phyloP scores from a whole-genome alignment of 2,797 vertebrate genomes.

The Antrozous pallidus region DNA sequence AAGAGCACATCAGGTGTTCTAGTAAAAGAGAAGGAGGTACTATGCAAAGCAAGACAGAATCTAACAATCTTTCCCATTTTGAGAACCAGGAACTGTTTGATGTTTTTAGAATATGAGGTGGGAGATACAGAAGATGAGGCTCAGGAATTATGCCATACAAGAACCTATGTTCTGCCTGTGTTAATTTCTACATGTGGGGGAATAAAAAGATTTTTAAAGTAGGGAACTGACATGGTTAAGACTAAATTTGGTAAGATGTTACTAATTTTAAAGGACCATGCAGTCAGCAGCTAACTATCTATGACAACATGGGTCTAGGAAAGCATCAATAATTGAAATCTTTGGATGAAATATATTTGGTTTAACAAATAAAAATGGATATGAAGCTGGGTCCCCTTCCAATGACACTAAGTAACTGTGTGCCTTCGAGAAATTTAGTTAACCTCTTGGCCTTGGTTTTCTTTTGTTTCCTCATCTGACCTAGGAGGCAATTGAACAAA shows the following conservation, averaged over 20 bases:
- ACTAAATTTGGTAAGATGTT: not conserved
- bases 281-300: not conserved
- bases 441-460: not conserved
- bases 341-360: slow-evolving; percentile 19
- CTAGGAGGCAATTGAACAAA: not conserved
- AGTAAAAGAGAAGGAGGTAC: not conserved
- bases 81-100: not conserved
- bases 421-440: not conserved
- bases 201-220: not conserved
- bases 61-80: not conserved
- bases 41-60: not conserved
- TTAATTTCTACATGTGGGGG: not conserved
- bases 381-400: not conserved
- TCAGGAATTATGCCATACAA: not conserved
- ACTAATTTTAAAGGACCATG: not conserved
- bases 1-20: not conserved
- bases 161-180: not conserved
- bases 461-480: not conserved
- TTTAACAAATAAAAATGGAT: not conserved
- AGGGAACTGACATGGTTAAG: not conserved
- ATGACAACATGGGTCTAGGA: not conserved
- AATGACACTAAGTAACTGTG: not conserved
- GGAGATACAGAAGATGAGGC: not conserved
- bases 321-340: not conserved
- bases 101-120: not conserved